Conservation (phyloP, 2,113 vertebrate species). For the Erythrocercus mccallii region DNA sequence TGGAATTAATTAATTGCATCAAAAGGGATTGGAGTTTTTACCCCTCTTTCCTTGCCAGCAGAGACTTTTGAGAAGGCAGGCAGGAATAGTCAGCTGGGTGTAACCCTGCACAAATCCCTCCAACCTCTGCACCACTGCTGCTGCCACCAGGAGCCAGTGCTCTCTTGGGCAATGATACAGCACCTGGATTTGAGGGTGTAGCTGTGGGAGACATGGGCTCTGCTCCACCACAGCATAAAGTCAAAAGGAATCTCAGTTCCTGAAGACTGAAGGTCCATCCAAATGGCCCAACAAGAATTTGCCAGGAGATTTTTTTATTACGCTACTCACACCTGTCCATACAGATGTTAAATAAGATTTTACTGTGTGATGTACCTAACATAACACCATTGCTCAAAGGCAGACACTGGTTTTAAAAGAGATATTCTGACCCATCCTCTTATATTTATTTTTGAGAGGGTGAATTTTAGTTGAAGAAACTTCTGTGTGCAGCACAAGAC, state of each 20-base stretch:
- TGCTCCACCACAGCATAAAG: not conserved
- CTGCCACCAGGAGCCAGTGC: not conserved
- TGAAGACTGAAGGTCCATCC: not conserved
- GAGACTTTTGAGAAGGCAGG: not conserved
- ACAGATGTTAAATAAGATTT: not conserved
- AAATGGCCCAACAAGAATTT: not conserved
- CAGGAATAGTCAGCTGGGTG: not conserved
- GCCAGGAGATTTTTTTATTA: not conserved
- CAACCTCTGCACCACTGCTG: not conserved
- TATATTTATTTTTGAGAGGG: not conserved
- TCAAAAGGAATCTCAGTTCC: not conserved
- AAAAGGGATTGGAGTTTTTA: not conserved
- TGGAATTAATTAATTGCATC: conserved; percentile 5
- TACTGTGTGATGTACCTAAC: not conserved
- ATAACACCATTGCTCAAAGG: not conserved
- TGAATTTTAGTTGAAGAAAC: not conserved
- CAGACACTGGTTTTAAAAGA: not conserved
- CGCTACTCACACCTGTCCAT: not conserved
- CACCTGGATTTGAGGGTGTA: not conserved
- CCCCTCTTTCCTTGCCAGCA: not conserved
- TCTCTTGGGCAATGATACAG: rapidly evolving
- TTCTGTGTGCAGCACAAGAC: not conserved
- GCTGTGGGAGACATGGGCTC: not conserved
- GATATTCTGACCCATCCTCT: not conserved
- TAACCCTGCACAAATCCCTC: not conserved